These are phyloP conservation scores for Hypomesus transpacificus DNA, from an alignment of 2,113 vertebrate species.

Conservation along the genomic window DNA sequence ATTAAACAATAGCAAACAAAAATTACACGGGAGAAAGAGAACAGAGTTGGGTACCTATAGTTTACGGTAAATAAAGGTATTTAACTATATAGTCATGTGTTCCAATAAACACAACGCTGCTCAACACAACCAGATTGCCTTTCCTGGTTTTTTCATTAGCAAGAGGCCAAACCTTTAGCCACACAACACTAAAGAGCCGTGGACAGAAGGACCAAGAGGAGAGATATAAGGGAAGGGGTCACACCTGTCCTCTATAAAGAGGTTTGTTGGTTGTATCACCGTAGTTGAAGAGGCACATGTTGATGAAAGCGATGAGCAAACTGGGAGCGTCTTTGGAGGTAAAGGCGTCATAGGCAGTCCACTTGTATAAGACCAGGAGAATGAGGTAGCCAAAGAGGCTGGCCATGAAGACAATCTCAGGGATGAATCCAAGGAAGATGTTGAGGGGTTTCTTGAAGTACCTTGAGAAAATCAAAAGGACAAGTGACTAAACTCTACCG, in stretches of 20 bases:
- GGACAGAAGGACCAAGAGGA: slow-evolving; percentile 19
- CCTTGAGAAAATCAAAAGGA: slow-evolving; percentile 57
- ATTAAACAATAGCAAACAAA: too few relatives aligned
- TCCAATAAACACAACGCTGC: neutral
- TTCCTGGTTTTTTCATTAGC: neutral
- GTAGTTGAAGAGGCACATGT: slow-evolving; percentile 99
- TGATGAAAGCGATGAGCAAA: slow-evolving; percentile 96
- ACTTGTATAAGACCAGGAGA: slow-evolving; percentile 94
- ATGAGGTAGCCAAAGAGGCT: slow-evolving; percentile 92
- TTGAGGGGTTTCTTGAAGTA: slow-evolving; percentile 97
- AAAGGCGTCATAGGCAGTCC: slow-evolving; percentile 84
- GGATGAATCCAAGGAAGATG: slow-evolving; percentile 95
- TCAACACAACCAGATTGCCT: too few relatives aligned
- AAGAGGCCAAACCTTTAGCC: neutral
- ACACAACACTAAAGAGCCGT: neutral
- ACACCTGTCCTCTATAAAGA: slow-evolving; percentile 93
- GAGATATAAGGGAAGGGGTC: slow-evolving; percentile 5
- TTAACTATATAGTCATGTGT: neutral
- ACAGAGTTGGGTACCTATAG: too few relatives aligned
- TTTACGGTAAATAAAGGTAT: too few relatives aligned
- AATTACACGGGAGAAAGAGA: too few relatives aligned
- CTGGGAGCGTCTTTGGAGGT: slow-evolving; percentile 89
- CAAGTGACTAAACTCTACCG: neutral
- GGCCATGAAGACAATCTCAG: slow-evolving; percentile 93
- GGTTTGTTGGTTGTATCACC: slow-evolving; percentile 74